phyloP scores from a whole-genome alignment of 92 coral and sea anemone genomes.

The Epizoanthus ramosus region DNA sequence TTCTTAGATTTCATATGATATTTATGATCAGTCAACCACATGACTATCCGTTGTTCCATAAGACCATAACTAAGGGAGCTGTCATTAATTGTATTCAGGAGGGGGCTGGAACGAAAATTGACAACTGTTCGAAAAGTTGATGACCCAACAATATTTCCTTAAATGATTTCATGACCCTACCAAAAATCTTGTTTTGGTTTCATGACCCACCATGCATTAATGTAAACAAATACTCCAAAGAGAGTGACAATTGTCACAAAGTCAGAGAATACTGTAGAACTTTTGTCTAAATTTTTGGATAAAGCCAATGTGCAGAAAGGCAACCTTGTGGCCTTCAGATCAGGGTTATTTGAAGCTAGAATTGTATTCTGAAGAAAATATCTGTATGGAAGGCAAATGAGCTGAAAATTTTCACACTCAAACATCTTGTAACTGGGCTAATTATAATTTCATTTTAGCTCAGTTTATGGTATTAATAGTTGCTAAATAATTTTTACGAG shows the following conservation, averaged over 20 bases:
- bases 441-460: too few species aligned
- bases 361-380: neutral
- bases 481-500: too few species aligned
- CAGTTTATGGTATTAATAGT: too few species aligned
- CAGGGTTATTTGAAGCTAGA: too few species aligned
- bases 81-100: neutral
- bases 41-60: too few species aligned
- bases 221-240: slow-evolving; percentile 1
- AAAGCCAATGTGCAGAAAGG: neutral
- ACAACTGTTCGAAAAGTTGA: neutral
- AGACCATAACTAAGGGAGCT: slow-evolving; percentile 2
- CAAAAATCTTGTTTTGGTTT: neutral
- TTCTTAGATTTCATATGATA: too few species aligned
- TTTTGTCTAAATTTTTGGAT: neutral
- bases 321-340: too few species aligned
- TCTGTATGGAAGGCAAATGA: too few species aligned
- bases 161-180: neutral
- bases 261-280: slow-evolving; percentile 13
- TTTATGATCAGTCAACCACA: too few species aligned
- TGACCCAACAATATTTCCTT: neutral
- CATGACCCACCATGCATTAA: neutral
- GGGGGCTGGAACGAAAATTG: neutral
- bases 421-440: neutral
- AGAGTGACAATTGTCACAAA: slow-evolving; percentile 2
- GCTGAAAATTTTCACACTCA: neutral